Evolutionary conservation across 1,140 invertebrate species (phyloP), one percentile per base, ranked within the genome.

Genomic region (Adelges cooleyi): DNA sequence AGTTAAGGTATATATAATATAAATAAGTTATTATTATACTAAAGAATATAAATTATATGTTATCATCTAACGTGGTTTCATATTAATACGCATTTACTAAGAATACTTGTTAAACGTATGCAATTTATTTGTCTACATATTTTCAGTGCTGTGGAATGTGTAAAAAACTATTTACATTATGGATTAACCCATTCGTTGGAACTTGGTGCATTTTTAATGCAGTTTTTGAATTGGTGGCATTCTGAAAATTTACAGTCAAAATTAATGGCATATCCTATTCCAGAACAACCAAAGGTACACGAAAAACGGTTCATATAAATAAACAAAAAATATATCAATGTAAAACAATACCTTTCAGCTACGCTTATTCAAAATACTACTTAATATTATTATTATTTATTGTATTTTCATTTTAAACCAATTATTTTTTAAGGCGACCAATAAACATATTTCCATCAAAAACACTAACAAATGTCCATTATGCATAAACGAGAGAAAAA

Each of bases 221-320:
- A 67, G 15, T 68, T 68, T 48, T 40, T 68, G 29, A 66, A 52
- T 46, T 67, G 66, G 66, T 68, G 68, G 66, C 56, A 65, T 17
- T 46, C 65, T 11, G 66, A 68, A 67, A 54, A 67, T 27, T 46
- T 65, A 25, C 36, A 67, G 18, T 48, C 54, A 48, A 65, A 65
- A 67, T 67, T 67, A 27, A 65, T 49, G 38, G 53, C 56, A 6
- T 50, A 67, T 22, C 56, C 68, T 22, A 65, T 68, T 23, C 62
- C 67, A 6, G 29, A 51, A 36, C 46, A 49, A 36, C 67, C 62
- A 10, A 27, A 67, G 17, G 53, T 38, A 33, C 18, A 38, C 13
- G 27, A 38, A 42, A 56, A 23, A 51, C 25, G 5, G 18, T n/a
- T n/a, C 6, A 51, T 6, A 54, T 29, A 17, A 23, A 11, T 54